These are phyloP conservation scores for Sialia sialis DNA, from an alignment of 2,113 vertebrate species.

Conservation along the genomic window DNA sequence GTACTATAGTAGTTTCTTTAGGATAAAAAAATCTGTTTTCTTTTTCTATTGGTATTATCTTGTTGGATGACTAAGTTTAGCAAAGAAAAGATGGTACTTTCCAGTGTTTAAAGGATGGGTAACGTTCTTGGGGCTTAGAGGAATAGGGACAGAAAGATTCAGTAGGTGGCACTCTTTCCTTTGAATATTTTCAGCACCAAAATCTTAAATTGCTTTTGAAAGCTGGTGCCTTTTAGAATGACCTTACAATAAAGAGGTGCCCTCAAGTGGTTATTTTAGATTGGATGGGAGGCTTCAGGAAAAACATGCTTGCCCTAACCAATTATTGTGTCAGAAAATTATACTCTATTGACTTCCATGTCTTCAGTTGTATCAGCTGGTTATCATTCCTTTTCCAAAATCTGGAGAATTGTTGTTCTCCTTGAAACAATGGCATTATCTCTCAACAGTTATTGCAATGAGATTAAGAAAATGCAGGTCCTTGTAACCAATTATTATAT, in stretches of 20 bases:
- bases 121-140: background rate
- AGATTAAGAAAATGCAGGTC: background rate
- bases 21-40: background rate
- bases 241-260: background rate
- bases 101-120: background rate
- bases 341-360: background rate
- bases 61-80: background rate
- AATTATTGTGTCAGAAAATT: background rate
- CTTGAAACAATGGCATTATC: background rate
- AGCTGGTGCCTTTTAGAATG: background rate
- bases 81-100: background rate
- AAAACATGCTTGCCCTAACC: background rate
- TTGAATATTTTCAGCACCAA: background rate
- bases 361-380: background rate
- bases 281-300: background rate
- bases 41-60: background rate
- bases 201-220: background rate
- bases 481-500: background rate
- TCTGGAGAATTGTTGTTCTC: background rate
- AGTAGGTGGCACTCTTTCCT: constrained; percentile 61
- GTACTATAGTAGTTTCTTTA: background rate
- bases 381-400: background rate
- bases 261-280: background rate
- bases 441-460: background rate
- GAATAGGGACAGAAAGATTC: background rate